Evolutionary conservation across 2,113 vertebrate genomes (phyloP).

Genomic region (Oryzias melastigma): DNA sequence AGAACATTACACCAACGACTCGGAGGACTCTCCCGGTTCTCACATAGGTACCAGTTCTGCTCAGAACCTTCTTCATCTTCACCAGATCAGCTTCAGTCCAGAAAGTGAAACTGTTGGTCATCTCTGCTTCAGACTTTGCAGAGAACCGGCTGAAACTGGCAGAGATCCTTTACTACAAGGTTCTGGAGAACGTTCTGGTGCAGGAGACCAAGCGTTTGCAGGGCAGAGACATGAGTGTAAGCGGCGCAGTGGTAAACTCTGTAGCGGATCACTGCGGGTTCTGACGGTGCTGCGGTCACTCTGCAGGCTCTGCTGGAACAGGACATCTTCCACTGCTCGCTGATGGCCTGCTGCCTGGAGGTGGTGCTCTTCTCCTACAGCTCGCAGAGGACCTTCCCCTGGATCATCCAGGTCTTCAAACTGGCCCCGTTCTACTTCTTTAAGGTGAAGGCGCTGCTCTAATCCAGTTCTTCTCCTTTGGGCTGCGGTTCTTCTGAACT

Average conservation of each 20-base stretch:
- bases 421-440: constrained; percentile 93
- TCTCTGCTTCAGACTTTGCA: constrained; percentile 88
- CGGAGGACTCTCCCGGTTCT: constrained; percentile 85
- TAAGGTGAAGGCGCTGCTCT: constrained; percentile 78
- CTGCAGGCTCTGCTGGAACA: constrained; percentile 89
- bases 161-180: constrained; percentile 96
- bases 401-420: constrained; percentile 88
- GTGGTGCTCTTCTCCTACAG: constrained; percentile 95
- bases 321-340: constrained; percentile 91
- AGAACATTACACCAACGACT: constrained; percentile 86
- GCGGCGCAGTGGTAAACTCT: constrained; percentile 37
- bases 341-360: constrained; percentile 93
- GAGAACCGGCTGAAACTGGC: constrained; percentile 91
- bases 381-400: constrained; percentile 93
- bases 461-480: no score
- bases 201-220: constrained; percentile 89
- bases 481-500: no score
- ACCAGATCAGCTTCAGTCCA: background rate
- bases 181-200: constrained; percentile 90
- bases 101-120: accelerated
- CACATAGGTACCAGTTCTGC: constrained; percentile 83
- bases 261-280: no score
- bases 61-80: no score
- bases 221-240: constrained; percentile 95
- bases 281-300: background rate